A percentile compares a stretch with the other conserved stretches of the same genome.
Evolutionary conservation across 1,140 invertebrate genomes (phyloP).

Genomic region (Luehdorfia chinensis): DNA sequence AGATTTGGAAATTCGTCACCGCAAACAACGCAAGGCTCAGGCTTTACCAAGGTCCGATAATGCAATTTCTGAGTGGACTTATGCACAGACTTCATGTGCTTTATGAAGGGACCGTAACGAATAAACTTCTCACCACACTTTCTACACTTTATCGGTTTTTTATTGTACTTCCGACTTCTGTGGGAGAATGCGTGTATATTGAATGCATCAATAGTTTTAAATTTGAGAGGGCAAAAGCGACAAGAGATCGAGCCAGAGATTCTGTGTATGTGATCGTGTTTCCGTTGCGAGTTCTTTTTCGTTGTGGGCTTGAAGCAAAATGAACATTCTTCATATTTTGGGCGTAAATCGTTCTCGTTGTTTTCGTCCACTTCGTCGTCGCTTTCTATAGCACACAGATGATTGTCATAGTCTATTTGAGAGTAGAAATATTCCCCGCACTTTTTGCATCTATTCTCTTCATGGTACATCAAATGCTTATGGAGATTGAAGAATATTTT

Average conservation of each 20-base stretch:
- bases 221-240: conserved; percentile 65
- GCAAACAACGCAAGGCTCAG: conserved; percentile 63
- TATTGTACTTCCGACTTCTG: conserved; percentile 64
- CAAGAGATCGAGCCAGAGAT: conserved; percentile 67
- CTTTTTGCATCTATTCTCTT: conserved; percentile 72
- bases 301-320: conserved; percentile 73
- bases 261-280: conserved; percentile 57
- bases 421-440: conserved; percentile 72
- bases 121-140: conserved; percentile 65
- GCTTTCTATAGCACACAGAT: conserved; percentile 66
- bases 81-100: conserved; percentile 62
- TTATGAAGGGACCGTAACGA: conserved; percentile 66
- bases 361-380: conserved; percentile 48
- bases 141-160: conserved; percentile 66
- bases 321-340: conserved; percentile 63
- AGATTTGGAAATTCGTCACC: conserved; percentile 65
- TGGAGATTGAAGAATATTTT: conserved; percentile 69
- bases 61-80: conserved; percentile 62
- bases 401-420: conserved; percentile 53
- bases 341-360: conserved; percentile 22
- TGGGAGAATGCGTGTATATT: conserved; percentile 72
- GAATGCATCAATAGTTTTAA: conserved; percentile 70
- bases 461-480: conserved; percentile 68
- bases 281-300: conserved; percentile 44
- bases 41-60: conserved; percentile 52